Base-by-base conservation (phyloP, 2,888 invertebrate species). In the Eristalinus sepulchralis region DNA sequence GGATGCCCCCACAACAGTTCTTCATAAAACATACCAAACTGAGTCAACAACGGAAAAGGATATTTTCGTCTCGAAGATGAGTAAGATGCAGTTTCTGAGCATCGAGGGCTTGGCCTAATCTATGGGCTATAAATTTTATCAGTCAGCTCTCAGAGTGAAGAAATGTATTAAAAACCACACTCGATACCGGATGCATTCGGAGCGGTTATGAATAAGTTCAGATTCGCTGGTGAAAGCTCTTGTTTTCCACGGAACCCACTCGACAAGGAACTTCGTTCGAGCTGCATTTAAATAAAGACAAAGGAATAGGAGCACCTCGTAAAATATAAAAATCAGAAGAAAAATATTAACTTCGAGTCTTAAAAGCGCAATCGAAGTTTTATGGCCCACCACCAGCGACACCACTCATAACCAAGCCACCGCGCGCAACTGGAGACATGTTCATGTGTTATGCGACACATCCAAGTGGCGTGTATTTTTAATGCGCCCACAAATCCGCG, bases 281-380 rank as follows among this genome's bases (percentile, higher is more conserved):
- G 47, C 17, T 17, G 47, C 47, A 17, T 17, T 47, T 17, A 17
- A 47, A 47, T 8, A 59, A 31, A 60, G 31, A 67, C 67, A 76
- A 76, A 47, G 47, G 17, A 47, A 47, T 60, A 67, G 59, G 60
- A 67, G 33, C 76, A 60, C 47, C 66, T 36, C 22, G 22, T 76
- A 33, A 67, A 47, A 76, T 67, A 67, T 60, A 39, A 64, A 63
- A 66, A 64, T 57, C n/a, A 6, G 17, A n/a, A 47, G 5, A 47
- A 75, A 33, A 27, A 27, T 27, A 27, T 3, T 66, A 39, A 66
- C 57, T 57, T 68, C 55, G 55, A 55, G 34, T 68, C 67, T 53
- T 55, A 13, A 33, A 20, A 53, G 47, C 59, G n/a, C 53, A 34
- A 60, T 81, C 36, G n/a, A 5, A 31, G 20, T 60, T 77, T 77